Percentiles rank a stretch among this genome's conserved stretches.
Evolutionary conservation across 2,797 vertebrate species (phyloP).

Genomic region (Xenops minutus): DNA sequence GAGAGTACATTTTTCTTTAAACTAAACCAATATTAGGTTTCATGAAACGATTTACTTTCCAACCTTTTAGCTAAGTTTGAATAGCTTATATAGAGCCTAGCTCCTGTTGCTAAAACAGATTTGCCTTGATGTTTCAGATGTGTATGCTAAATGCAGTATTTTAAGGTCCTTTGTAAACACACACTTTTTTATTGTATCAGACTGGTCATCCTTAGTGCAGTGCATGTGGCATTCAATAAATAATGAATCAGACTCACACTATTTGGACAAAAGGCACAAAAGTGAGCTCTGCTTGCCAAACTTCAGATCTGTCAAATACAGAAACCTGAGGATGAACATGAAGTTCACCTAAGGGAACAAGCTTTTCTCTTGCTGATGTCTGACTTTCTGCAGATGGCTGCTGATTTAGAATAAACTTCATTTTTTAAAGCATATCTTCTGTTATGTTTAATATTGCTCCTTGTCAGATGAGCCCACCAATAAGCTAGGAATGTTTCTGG

Average conservation of each 20-base stretch:
- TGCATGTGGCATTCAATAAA: background rate
- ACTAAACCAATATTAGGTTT: background rate
- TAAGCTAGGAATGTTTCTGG: background rate
- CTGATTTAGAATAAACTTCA: background rate
- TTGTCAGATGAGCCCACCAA: background rate
- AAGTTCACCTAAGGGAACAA: background rate
- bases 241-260: background rate
- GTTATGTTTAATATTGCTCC: background rate
- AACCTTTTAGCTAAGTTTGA: slow-evolving; percentile 28
- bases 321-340: background rate
- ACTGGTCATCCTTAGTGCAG: background rate
- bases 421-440: background rate
- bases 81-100: background rate
- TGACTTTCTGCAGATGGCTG: background rate
- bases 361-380: background rate
- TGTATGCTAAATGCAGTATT: background rate
- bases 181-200: background rate
- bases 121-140: background rate
- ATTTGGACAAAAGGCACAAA: background rate
- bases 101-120: slow-evolving; percentile 42
- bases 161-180: slow-evolving; percentile 8
- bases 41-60: slow-evolving; percentile 34
- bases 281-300: background rate
- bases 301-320: background rate
- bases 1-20: background rate